Evolutionary conservation across 2,888 invertebrate genomes (phyloP), one percentile per base, ranked within the genome.

Genomic region (Eudemis profundana): DNA sequence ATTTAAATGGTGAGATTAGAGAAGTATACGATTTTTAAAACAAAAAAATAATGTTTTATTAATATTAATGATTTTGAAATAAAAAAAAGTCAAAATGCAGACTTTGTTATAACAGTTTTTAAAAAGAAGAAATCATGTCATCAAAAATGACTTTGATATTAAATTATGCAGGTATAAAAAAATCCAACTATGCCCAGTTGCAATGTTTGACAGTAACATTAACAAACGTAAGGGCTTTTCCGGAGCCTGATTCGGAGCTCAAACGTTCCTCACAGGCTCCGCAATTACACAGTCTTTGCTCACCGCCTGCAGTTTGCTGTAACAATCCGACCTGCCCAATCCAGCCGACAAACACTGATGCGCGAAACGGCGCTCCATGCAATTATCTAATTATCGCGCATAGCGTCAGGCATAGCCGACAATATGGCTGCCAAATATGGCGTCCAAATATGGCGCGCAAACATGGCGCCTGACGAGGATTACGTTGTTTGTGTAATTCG

Each of bases 401-500:
- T 40, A 70, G 73, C 74, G 73, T 70, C 74, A 69, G 76, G 19
- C 59, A 57, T 77, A 77, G 74, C 71, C 75, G 70, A 69, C 81
- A 79, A 59, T 51, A 64, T 77, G 77, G 74, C 71, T 74, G 69
- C 70, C 81, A 78, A 82, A 81, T 75, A 82, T 78, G 82, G 79
- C 78, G 74, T 76, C 68, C 80, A 75, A 78, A 80, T 74, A 78
- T 77, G 78, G 77, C 75, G 74, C 62, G 47, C 74, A 72, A 72
- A 57, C 36, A 64, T 62, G 62, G 57, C 50, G 57, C 51, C 46
- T 53, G 61, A 61, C 61, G 61, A 42, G 78, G 79, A 83, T 84
- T 77, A 73, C 81, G 77, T 70, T 86, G 84, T 86, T 86, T 86
- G 81, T 73, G 71, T 78, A 86, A 86, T 83, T 85, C 81, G 85